Conservation (phyloP, 2,797 vertebrate genomes). For the Sebastes itinus region DNA sequence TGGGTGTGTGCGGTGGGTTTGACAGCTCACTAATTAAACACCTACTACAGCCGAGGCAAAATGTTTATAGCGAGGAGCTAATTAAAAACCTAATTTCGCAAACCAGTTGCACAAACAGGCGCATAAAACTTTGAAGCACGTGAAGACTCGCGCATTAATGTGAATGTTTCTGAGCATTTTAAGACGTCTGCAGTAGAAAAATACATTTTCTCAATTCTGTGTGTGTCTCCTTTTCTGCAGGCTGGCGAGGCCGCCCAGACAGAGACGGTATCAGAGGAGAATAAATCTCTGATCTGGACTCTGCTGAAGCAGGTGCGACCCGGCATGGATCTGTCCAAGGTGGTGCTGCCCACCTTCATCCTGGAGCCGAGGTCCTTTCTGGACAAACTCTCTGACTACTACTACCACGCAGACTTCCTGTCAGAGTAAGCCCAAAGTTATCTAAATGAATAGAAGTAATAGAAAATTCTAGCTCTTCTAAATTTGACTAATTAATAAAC, state of each 20-base stretch:
- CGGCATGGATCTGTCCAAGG: conserved; percentile 98
- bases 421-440: conserved; percentile 88
- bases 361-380: conserved; percentile 96
- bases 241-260: conserved; percentile 97
- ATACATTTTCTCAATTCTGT: not conserved
- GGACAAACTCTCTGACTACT: conserved; percentile 99
- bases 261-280: conserved; percentile 98
- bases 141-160: not conserved
- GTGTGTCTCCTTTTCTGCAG: conserved; percentile 63
- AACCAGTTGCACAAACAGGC: not conserved
- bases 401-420: conserved; percentile 97
- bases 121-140: not conserved
- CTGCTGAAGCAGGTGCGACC: conserved; percentile 96
- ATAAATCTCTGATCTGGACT: conserved; percentile 98
- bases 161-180: not conserved
- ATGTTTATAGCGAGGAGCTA: not conserved
- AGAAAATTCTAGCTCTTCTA: not conserved
- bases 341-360: conserved; percentile 97
- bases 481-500: not conserved
- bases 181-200: not conserved
- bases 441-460: not conserved
- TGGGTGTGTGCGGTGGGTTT: not conserved
- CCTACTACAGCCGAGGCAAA: not conserved
- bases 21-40: conserved; percentile 60
- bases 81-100: conserved; percentile 13